phyloP scores from a whole-genome alignment of 2,113 vertebrate species.

The Nothobranchius furzeri region DNA sequence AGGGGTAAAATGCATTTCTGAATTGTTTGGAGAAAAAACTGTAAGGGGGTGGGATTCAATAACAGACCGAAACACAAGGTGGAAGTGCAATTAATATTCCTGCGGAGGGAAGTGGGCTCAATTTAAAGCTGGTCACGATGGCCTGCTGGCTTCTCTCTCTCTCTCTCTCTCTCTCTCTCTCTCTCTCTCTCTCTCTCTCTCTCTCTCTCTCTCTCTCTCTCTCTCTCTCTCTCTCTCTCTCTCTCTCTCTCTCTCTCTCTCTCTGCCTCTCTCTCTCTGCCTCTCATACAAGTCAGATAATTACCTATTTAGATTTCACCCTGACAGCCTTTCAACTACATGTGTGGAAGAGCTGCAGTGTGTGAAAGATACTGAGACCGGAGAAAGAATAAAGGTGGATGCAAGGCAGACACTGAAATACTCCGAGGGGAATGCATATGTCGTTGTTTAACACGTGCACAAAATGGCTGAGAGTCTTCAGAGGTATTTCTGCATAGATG shows the following conservation, averaged over 20 bases:
- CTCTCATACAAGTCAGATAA: slow-evolving; percentile 57
- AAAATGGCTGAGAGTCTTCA: slow-evolving; percentile 6
- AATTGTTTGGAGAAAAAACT: slow-evolving; percentile 45
- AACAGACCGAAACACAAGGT: slow-evolving; percentile 48
- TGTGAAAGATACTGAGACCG: slow-evolving; percentile 27
- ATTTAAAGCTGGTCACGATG: slow-evolving; percentile 60
- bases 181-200: no score
- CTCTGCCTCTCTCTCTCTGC: slow-evolving; percentile 23
- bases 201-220: slow-evolving; percentile 10
- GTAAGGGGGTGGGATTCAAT: slow-evolving; percentile 23
- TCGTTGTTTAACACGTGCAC: slow-evolving; percentile 29
- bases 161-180: no score
- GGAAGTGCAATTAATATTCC: slow-evolving; percentile 68
- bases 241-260: neutral
- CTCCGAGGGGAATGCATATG: slow-evolving; percentile 27
- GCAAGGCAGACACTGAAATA: slow-evolving; percentile 9
- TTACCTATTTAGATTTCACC: slow-evolving; percentile 71
- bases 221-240: neutral
- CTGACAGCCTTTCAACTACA: slow-evolving; percentile 48
- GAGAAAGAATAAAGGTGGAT: neutral
- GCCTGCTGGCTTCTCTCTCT: slow-evolving; percentile 8
- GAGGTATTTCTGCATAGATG: neutral
- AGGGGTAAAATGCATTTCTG: slow-evolving; percentile 42
- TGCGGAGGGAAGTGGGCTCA: slow-evolving; percentile 38
- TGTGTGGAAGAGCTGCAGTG: slow-evolving; percentile 36